These are phyloP conservation scores for Nephila pilipes DNA, from an alignment of 1,140 invertebrate genomes.

Conservation along the genomic window DNA sequence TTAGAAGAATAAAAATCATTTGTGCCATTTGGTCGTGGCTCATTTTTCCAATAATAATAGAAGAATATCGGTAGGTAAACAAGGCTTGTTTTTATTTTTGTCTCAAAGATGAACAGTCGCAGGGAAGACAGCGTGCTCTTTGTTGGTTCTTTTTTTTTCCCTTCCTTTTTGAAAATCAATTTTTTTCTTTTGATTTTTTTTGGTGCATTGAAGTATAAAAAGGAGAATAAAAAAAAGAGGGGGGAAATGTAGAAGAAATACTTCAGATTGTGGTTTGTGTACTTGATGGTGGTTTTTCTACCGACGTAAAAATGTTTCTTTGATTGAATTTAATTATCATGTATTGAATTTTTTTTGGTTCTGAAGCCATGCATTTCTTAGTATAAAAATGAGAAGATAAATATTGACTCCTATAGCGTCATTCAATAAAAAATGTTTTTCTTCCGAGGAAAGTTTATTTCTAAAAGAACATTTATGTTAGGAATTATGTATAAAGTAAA, in stretches of 20 bases:
- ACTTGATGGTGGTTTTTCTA: neutral
- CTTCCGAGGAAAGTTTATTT: neutral
- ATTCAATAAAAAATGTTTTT: neutral
- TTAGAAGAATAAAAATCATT: slow-evolving; percentile 51
- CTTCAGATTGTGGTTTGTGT: neutral
- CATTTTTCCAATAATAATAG: slow-evolving; percentile 19
- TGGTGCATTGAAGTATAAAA: neutral
- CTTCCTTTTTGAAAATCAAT: neutral
- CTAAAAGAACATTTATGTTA: neutral
- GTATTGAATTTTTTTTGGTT: neutral
- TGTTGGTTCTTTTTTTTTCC: neutral
- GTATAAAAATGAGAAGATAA: neutral
- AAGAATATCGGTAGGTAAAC: neutral
- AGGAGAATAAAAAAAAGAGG: neutral
- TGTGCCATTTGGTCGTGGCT: neutral
- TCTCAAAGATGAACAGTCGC: neutral
- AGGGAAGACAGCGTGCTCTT: too few species aligned
- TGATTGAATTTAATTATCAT: slow-evolving; percentile 39
- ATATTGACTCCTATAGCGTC: neutral
- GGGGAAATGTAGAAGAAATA: neutral
- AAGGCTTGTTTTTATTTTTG: slow-evolving; percentile 7
- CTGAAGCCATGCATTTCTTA: neutral
- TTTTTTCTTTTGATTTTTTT: neutral
- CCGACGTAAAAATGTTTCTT: neutral
- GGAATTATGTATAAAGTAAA: neutral